Evolutionary conservation across 2,888 invertebrate genomes (phyloP), one percentile per base, ranked within the genome.

Genomic region (Dinocampus coccinellae): DNA sequence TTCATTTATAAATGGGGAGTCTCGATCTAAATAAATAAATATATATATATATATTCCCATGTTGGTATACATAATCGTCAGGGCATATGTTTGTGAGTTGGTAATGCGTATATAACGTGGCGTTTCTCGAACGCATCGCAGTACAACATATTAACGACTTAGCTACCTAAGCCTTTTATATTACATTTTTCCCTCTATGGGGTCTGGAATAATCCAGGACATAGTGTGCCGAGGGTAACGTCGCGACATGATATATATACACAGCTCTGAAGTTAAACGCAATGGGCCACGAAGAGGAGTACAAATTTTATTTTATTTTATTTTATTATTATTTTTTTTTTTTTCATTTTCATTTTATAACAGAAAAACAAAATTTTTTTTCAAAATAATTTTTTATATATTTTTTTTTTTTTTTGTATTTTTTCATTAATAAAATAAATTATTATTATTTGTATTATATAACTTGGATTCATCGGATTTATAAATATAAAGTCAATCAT

Each of bases 131-230:
- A 79, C 79, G 82, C 79, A 82, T 71, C 74, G 70, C 72, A 81
- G 82, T 84, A 84, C 84, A 86, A 86, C 87, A 87, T 87, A 87
- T 87, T 87, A 87, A 87, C 85, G 80, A 86, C 87, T 87, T 86
- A 87, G 84, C 79, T 69, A 70, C 70, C 82, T 87, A 87, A 87
- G 87, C 87, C 87, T 84, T 87, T 87, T 87, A 87, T 87, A 87
- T 87, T 87, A 87, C 87, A 87, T 87, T 87, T 87, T 87, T 87
- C 87, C 87, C 87, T 86, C 84, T 84, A 85, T 84, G 85, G 86
- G 86, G 86, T 85, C 84, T 83, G 77, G 47, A 3, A 81, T 87
- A 87, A 87, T 87, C 87, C 86, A 81, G 83, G 80, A 81, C 47
- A 47, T 47, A 47, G 47, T 47, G 58, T 58, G 83, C n/a, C 82